Evolutionary conservation across 2,797 vertebrate species (phyloP), one percentile per base, ranked within the genome.

Genomic region (Corythornis leucogaster): DNA sequence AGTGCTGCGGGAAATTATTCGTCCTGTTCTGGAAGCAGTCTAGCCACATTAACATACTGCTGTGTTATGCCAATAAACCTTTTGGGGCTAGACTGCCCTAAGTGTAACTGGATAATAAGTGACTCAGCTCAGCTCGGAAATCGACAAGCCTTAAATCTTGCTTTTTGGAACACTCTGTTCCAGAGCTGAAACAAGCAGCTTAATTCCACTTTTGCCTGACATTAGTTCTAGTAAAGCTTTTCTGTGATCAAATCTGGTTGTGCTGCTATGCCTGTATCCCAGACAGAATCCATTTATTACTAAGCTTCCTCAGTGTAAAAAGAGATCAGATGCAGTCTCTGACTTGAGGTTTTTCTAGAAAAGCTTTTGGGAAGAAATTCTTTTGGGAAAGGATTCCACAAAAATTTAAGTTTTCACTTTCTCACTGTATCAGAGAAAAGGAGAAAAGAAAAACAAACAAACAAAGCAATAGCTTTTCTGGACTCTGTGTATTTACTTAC

Each of bases 141-240:
- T 74, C 0, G 12, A 93, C 80, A 82, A 86, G 57, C 26, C 67
- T 73, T 78, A 88, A 46, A 89, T 43, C 71, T 40, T 20, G 28
- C 7, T 7, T 93, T 90, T 88, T 38, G 4, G 61, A 92, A 93
- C 14, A 25, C 54, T 59, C 61, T 70, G 75, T 85, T 89, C 92
- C 86, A 81, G 70, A 81, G 59, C 77, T 78, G 74, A 94, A 95
- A 93, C 69, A 83, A 85, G 83, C 58, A 83, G 85, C 77, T 91
- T 85, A 91, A 94, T 95, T 94, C 74, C 0, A 0, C 58, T 76
- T 78, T 80, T 93, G 67, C 59, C 70, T 73, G 48, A 86, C 59
- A n/a, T 80, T 33, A 86, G 77, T 69, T 90, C 82, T 76, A 59
- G 80, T 33, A 71, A 91, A 93, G 83, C 74, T 92, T 86, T 90